These are phyloP conservation scores for Plebejus anna DNA, from an alignment of 2,888 invertebrate species.

Conservation along the genomic window DNA sequence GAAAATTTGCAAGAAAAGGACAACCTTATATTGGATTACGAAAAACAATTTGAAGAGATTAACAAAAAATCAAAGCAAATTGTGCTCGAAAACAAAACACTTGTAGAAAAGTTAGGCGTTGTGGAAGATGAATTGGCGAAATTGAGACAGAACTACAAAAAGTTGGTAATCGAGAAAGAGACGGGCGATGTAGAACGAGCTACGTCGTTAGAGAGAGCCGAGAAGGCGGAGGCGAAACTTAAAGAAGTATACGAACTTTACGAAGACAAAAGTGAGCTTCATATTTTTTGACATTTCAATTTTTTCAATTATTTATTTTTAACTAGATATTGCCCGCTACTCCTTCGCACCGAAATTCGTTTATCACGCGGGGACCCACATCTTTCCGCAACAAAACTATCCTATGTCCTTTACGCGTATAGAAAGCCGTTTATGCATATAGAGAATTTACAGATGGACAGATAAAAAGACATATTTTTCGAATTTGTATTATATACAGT, in stretches of 20 bases:
- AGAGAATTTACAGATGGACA: no score
- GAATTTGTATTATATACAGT: no score
- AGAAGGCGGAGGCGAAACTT: slow-evolving; percentile 85
- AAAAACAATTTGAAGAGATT: slow-evolving; percentile 84
- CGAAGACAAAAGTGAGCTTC: slow-evolving; percentile 83
- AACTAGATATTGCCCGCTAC: no score
- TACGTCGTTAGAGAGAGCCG: slow-evolving; percentile 82
- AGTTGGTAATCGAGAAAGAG: slow-evolving; percentile 66
- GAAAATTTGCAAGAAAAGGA: slow-evolving; percentile 89
- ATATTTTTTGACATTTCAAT: no score
- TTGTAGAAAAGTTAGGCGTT: slow-evolving; percentile 64
- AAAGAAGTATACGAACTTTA: slow-evolving; percentile 87
- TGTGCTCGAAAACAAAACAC: slow-evolving; percentile 83
- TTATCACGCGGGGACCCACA: no score
- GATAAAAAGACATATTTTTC: no score
- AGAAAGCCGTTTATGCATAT: no score
- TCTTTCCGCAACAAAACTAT: no score
- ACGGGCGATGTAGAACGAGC: slow-evolving; percentile 65
- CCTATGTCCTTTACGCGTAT: no score
- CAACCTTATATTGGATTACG: slow-evolving; percentile 84
- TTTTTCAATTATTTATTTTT: no score
- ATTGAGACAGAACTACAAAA: slow-evolving; percentile 67
- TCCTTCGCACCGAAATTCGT: no score
- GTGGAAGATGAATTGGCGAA: slow-evolving; percentile 58
- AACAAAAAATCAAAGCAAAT: slow-evolving; percentile 86